A percentile compares a stretch with the other conserved stretches of the same genome.
phyloP scores from a whole-genome alignment of 2,888 invertebrate species.

The Yponomeuta plumbellus region DNA sequence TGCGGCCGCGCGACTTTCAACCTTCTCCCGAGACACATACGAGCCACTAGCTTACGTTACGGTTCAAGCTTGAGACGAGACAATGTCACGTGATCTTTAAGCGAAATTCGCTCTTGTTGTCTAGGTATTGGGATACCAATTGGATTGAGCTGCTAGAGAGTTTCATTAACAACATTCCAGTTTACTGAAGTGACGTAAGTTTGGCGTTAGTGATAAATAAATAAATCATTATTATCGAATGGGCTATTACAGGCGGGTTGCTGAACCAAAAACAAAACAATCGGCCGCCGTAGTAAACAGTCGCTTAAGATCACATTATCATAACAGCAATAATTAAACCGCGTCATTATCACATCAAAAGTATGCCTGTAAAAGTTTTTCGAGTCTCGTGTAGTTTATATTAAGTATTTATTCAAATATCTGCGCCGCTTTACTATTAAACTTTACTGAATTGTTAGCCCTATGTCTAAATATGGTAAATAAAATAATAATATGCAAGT shows the following conservation, averaged over 20 bases:
- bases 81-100: slow-evolving; percentile 29
- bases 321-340: slow-evolving; percentile 4
- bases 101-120: neutral
- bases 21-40: slow-evolving; percentile 30
- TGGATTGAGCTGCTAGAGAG: neutral
- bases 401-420: too few relatives aligned
- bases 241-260: slow-evolving; percentile 48
- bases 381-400: too few relatives aligned
- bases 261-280: slow-evolving; percentile 47
- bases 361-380: too few relatives aligned
- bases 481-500: too few relatives aligned
- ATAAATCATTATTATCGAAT: slow-evolving; percentile 38
- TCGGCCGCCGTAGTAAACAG: slow-evolving; percentile 47
- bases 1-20: slow-evolving; percentile 32
- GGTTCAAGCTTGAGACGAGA: slow-evolving; percentile 23
- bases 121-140: neutral
- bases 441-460: too few relatives aligned
- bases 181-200: slow-evolving; percentile 29
- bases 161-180: slow-evolving; percentile 20
- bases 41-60: neutral
- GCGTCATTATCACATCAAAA: neutral
- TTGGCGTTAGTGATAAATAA: slow-evolving; percentile 30
- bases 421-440: too few relatives aligned
- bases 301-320: slow-evolving; percentile 16
- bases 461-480: too few relatives aligned